Base-by-base conservation (phyloP, 92 coral and sea anemone genomes). In the Porites cylindrica region DNA sequence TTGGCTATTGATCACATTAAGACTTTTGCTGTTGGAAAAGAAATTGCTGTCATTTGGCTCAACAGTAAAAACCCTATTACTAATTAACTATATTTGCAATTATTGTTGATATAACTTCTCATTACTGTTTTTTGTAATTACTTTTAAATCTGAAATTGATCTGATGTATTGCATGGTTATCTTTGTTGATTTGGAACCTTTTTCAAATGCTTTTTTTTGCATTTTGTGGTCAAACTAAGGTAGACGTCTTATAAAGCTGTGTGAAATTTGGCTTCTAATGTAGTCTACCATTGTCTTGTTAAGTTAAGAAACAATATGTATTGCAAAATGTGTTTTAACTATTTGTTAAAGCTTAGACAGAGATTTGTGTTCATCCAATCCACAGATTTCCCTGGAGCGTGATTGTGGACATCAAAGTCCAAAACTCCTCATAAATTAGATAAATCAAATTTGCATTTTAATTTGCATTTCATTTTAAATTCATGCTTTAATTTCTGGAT, bases 381-480 rank as follows among this genome's bases (percentile, higher is more conserved):
- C 1, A 23, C 80, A 50, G 20, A 64, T n/a, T 79, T 12, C 20
- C 72, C 47, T 43, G 24, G 14, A 20, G n/a, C 10, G 23, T 1
- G n/a, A 21, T 66, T 58, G 51, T 21, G 14, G 29, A 4, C 21
- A 47, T 23, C 6, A 19, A 29, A n/a, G 13, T 4, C 8, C 24
- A 0, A 0, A 18, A 16, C 9, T 43, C 8, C 8, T 38, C 20
- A 56, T 11, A 56, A 56, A 56, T 56, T 56, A 56, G 16, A 16
- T 19, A 9, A 51, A 66, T 1, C 8, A 51, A 51, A 80, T 80
- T 80, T 66, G 75, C 84, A 80, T 52, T 52, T 24, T 80, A 23
- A 13, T 14, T 80, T 80, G 21, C 24, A 23, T 80, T 80, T 51
- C 3, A 80, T 80, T 80, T 52, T 1, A 80, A 80, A 80, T 80